A percentile compares a stretch with the other conserved stretches of the same genome.
These are phyloP conservation scores for Augiades crinisus DNA, from an alignment of 2,888 invertebrate species.

Conservation along the genomic window DNA sequence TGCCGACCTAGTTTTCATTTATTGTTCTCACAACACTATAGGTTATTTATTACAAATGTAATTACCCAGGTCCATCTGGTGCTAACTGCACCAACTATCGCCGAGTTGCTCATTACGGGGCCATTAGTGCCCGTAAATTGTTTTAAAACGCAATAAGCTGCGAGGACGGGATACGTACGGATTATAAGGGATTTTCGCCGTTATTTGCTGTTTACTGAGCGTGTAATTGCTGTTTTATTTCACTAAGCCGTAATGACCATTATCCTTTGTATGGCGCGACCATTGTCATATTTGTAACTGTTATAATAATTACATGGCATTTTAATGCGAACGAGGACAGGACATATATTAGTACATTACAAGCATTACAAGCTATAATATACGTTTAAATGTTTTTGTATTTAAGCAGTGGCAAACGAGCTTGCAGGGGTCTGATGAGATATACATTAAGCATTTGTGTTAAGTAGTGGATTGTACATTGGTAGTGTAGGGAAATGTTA, in stretches of 20 bases:
- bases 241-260: slow-evolving; percentile 21
- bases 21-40: no score
- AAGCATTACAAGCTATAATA: no score
- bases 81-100: slow-evolving; percentile 22
- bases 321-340: no score
- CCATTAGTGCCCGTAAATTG: slow-evolving; percentile 47
- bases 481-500: no score
- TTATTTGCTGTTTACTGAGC: slow-evolving; percentile 35
- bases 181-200: slow-evolving; percentile 32
- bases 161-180: slow-evolving; percentile 16
- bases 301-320: no score
- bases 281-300: background rate
- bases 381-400: no score
- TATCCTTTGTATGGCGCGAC: slow-evolving; percentile 9
- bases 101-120: slow-evolving; percentile 27
- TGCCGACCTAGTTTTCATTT: no score
- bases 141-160: slow-evolving; percentile 48
- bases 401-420: no score
- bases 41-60: slow-evolving; percentile 1
- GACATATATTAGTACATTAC: no score
- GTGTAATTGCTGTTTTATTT: slow-evolving; percentile 31
- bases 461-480: no score
- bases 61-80: slow-evolving; percentile 18
- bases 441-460: no score
- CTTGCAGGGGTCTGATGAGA: no score